A percentile compares a stretch with the other conserved stretches of the same genome.
Evolutionary conservation across 2,888 invertebrate species (phyloP).

Genomic region (Andrena fulva): DNA sequence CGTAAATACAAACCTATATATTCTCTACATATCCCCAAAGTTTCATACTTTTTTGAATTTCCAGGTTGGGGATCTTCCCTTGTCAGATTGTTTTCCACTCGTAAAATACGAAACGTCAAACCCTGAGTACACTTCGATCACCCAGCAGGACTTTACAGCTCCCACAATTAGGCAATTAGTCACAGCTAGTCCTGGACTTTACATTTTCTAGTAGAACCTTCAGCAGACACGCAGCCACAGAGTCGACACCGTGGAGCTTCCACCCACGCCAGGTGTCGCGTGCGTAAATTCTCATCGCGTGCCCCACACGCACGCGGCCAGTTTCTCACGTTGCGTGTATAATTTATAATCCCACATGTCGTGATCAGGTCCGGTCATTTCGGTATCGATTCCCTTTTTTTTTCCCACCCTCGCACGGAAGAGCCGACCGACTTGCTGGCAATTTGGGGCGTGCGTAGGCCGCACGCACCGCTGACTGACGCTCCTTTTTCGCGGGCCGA

Average conservation of each 20-base stretch:
- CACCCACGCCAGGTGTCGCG: background rate
- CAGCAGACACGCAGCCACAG: background rate
- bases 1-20: no score
- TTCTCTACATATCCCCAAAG: no score
- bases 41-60: no score
- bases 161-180: no score
- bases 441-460: constrained; percentile 13
- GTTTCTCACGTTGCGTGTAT: constrained; percentile 49
- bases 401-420: background rate
- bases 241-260: background rate
- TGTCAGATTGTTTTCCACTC: no score
- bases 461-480: background rate
- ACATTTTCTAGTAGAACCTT: background rate
- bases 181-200: background rate
- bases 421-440: constrained; percentile 9
- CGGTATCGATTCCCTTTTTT: constrained; percentile 68
- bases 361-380: constrained; percentile 60
- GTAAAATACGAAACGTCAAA: no score
- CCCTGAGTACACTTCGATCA: no score
- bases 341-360: constrained; percentile 42
- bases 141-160: no score
- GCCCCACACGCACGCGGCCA: background rate
- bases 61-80: no score
- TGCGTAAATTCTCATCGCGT: constrained; percentile 5
- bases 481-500: constrained; percentile 2